These are phyloP conservation scores for Chroicocephalus ridibundus DNA, from an alignment of 2,113 vertebrate genomes.

Conservation along the genomic window DNA sequence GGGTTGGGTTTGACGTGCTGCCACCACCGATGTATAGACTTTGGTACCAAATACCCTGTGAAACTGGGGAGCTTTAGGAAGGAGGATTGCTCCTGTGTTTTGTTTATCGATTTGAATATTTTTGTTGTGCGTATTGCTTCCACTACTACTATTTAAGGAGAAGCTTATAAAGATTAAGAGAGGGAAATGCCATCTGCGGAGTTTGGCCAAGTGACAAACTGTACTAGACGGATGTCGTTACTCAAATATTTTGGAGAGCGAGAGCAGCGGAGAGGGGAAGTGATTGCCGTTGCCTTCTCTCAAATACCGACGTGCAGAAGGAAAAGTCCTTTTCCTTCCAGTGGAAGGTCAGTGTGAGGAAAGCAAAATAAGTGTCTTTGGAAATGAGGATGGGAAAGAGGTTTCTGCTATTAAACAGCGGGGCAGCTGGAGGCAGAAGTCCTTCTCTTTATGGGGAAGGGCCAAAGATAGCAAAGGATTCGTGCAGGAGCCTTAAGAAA, in stretches of 20 bases:
- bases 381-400: neutral
- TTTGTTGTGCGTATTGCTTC: conserved; percentile 15
- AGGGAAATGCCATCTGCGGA: conserved; percentile 13
- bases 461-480: neutral
- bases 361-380: neutral
- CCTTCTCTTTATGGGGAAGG: neutral
- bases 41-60: neutral
- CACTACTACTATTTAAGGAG: neutral
- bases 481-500: neutral
- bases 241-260: neutral
- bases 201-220: conserved; percentile 29
- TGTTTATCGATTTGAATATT: neutral
- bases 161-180: neutral
- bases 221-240: neutral
- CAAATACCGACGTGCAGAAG: neutral
- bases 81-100: neutral
- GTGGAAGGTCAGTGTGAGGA: neutral
- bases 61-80: neutral
- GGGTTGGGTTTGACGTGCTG: neutral
- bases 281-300: neutral
- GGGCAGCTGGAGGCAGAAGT: neutral
- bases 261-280: neutral
- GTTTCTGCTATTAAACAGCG: neutral
- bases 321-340: neutral
- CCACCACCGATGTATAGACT: accelerated